phyloP scores from a whole-genome alignment of 2,888 invertebrate genomes.

The Keiferia lycopersicella region DNA sequence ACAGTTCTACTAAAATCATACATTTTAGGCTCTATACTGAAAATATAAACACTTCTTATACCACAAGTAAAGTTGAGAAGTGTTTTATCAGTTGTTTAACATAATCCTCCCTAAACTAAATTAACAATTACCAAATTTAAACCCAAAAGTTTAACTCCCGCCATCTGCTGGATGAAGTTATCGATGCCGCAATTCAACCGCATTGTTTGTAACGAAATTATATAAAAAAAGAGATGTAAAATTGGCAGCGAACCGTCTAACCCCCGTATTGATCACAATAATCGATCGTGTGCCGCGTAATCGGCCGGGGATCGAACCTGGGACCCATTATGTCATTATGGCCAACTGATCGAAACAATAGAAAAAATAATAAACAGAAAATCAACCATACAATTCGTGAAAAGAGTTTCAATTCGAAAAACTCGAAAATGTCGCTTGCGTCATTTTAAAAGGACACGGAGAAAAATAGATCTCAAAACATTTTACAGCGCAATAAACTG shows the following conservation, averaged over 20 bases:
- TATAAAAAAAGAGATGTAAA: constrained; percentile 69
- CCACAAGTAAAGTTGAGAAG: not conserved
- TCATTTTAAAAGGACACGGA: constrained; percentile 35
- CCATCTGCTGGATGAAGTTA: constrained; percentile 41
- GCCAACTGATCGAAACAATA: constrained; percentile 73
- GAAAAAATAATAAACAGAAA: constrained; percentile 25
- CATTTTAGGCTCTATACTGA: too few species aligned
- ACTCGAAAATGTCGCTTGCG: constrained; percentile 34
- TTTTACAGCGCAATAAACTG: constrained; percentile 37
- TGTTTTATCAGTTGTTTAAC: not conserved
- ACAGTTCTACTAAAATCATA: too few species aligned
- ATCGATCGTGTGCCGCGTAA: constrained; percentile 81
- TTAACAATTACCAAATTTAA: constrained; percentile 25
- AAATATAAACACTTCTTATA: too few species aligned
- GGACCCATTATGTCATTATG: constrained; percentile 80
- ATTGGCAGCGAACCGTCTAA: constrained; percentile 79
- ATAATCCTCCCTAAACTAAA: not conserved
- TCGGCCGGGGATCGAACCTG: constrained; percentile 73
- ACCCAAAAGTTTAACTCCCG: constrained; percentile 24
- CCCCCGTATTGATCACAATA: constrained; percentile 81
- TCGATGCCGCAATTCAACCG: constrained; percentile 60
- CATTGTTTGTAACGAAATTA: constrained; percentile 70
- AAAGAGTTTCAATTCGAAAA: constrained; percentile 23
- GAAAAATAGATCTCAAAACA: constrained; percentile 34
- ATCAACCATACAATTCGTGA: not conserved